A percentile compares a stretch with the other conserved stretches of the same genome.
These are phyloP conservation scores for Abrostola triplasia DNA, from an alignment of 2,888 invertebrate species.

Conservation along the genomic window DNA sequence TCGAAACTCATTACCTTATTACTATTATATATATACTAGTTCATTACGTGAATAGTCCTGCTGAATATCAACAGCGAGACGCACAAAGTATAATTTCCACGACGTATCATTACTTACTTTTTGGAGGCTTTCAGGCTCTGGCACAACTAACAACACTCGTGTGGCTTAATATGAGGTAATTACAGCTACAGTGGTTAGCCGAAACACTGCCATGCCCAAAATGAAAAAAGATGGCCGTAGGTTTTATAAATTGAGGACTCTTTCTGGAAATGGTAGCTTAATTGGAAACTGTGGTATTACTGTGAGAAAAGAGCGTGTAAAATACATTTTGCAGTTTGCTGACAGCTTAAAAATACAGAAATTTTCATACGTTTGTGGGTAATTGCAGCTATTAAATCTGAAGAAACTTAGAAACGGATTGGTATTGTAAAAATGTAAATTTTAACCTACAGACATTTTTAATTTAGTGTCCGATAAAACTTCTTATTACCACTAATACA, in stretches of 20 bases:
- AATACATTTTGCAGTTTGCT: neutral
- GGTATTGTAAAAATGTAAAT: too few species aligned
- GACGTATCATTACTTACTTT: constrained; percentile 34
- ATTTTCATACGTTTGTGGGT: neutral
- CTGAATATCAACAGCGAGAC: constrained; percentile 22
- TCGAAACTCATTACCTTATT: too few species aligned
- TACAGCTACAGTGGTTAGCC: constrained; percentile 30
- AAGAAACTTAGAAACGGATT: too few species aligned
- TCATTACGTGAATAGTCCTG: constrained; percentile 13
- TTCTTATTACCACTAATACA: too few species aligned
- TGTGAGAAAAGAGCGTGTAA: neutral
- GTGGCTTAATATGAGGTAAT: constrained; percentile 52
- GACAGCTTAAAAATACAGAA: neutral
- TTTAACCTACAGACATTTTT: too few species aligned
- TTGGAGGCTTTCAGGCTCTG: constrained; percentile 36
- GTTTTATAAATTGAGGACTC: constrained; percentile 36
- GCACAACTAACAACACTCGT: constrained; percentile 42
- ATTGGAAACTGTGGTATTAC: constrained; percentile 24
- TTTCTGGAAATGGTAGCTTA: constrained; percentile 24
- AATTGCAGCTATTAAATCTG: too few species aligned
- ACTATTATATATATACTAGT: too few species aligned
- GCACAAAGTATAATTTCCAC: constrained; percentile 44
- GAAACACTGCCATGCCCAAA: constrained; percentile 44
- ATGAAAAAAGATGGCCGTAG: constrained; percentile 45
- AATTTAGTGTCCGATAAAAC: too few species aligned